phyloP scores from a whole-genome alignment of 2,888 invertebrate species.

The Willowsia nigromaculata region DNA sequence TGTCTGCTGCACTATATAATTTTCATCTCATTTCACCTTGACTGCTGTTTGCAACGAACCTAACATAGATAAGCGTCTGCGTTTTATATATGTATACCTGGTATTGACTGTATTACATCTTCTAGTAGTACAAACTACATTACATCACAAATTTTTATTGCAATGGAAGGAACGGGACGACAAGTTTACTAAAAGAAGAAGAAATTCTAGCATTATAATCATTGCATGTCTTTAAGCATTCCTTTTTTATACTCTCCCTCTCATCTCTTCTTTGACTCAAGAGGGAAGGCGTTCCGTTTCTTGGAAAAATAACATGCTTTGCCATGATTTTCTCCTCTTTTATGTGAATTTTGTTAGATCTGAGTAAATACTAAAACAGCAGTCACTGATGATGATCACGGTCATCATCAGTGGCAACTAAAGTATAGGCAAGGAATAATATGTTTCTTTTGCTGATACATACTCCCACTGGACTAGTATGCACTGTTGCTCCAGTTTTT shows the following conservation, averaged over 20 bases:
- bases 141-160: slow-evolving; percentile 65
- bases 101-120: neutral
- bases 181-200: slow-evolving; percentile 11
- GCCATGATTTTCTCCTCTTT: slow-evolving; percentile 62
- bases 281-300: slow-evolving; percentile 72
- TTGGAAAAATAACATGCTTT: slow-evolving; percentile 70
- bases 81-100: neutral
- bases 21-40: slow-evolving; percentile 74
- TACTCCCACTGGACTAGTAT: neutral
- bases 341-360: slow-evolving; percentile 56
- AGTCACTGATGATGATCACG: slow-evolving; percentile 51
- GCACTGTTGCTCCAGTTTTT: slow-evolving; percentile 63
- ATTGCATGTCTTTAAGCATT: slow-evolving; percentile 69
- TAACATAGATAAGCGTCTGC: slow-evolving; percentile 20
- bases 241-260: slow-evolving; percentile 10
- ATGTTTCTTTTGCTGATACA: slow-evolving; percentile 28
- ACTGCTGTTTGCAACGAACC: slow-evolving; percentile 58
- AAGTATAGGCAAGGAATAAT: neutral
- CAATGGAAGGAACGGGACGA: slow-evolving; percentile 59
- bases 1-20: slow-evolving; percentile 74
- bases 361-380: slow-evolving; percentile 52
- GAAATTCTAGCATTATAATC: slow-evolving; percentile 43
- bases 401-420: slow-evolving; percentile 4
- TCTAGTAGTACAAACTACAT: slow-evolving; percentile 39
- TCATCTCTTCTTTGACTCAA: slow-evolving; percentile 55